Evolutionary conservation across 2,797 vertebrate genomes (phyloP).

Genomic region (Sebastes iracundus): DNA sequence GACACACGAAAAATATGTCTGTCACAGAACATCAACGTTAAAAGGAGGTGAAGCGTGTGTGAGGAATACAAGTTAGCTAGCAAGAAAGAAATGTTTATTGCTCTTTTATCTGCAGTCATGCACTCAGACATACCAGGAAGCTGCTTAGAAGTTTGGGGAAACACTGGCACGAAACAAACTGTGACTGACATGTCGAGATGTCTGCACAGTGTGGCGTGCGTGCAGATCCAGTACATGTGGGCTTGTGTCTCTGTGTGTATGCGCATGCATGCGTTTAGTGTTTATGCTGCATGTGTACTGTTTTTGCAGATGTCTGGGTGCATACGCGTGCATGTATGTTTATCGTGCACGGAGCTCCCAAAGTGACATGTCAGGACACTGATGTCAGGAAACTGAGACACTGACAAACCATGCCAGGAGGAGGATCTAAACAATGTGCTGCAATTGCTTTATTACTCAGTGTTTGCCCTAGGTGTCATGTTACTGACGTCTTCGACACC

Average conservation of each 20-base stretch:
- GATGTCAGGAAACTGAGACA: constrained; percentile 69
- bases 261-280: constrained; percentile 26
- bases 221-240: constrained; percentile 42
- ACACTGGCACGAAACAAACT: constrained; percentile 51
- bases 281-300: constrained; percentile 30
- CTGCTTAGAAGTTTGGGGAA: constrained; percentile 46
- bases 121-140: constrained; percentile 55
- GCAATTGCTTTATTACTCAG: constrained; percentile 75
- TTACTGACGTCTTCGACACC: constrained; percentile 66
- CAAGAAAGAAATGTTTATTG: constrained; percentile 53
- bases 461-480: constrained; percentile 72
- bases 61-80: constrained; percentile 28
- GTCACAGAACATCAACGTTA: constrained; percentile 49
- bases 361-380: constrained; percentile 63
- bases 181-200: constrained; percentile 56
- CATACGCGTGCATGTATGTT: constrained; percentile 9
- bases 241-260: constrained; percentile 26
- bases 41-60: constrained; percentile 37
- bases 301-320: constrained; percentile 20
- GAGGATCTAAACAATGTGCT: constrained; percentile 63
- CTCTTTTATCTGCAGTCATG: constrained; percentile 71
- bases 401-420: constrained; percentile 62
- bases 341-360: constrained; percentile 13
- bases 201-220: constrained; percentile 30
- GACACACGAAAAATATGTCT: constrained; percentile 34